Evolutionary conservation across 2,888 invertebrate genomes (phyloP).

Genomic region (Oeneis ivallda): DNA sequence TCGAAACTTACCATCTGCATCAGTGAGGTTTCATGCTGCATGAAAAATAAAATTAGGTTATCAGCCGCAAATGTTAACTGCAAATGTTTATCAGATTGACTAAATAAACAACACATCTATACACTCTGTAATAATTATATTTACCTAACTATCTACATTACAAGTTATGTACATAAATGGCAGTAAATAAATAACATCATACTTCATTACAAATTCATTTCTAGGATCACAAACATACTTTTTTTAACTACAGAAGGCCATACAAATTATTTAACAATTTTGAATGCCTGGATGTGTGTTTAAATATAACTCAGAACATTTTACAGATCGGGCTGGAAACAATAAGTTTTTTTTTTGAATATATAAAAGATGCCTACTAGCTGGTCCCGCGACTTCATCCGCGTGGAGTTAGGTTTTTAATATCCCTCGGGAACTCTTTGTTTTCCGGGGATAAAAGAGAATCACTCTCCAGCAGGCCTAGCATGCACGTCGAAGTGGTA

Average conservation of each 20-base stretch:
- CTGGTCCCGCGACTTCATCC: too few relatives aligned
- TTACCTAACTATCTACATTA: not conserved
- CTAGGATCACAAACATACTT: not conserved
- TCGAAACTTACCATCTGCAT: too few relatives aligned
- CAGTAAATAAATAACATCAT: conserved; percentile 19
- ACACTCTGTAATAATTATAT: not conserved
- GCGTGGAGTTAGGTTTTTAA: too few relatives aligned
- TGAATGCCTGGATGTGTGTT: not conserved
- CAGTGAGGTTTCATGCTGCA: too few relatives aligned
- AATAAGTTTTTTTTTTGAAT: too few relatives aligned
- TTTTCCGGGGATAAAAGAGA: too few relatives aligned
- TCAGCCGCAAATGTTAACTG: not conserved
- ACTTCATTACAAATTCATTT: conserved; percentile 5
- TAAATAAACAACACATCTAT: conserved; percentile 5
- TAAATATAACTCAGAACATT: not conserved
- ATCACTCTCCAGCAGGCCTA: too few relatives aligned
- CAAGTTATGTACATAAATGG: conserved; percentile 26
- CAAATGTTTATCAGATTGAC: conserved; percentile 15
- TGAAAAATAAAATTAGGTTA: too few relatives aligned
- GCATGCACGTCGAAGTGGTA: too few relatives aligned
- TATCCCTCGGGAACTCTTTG: too few relatives aligned
- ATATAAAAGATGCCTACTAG: too few relatives aligned
- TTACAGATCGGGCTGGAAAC: too few relatives aligned
- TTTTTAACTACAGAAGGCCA: not conserved
- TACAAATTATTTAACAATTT: not conserved